Evolutionary conservation across 2,888 invertebrate species (phyloP), one percentile per base, ranked within the genome.

Genomic region (Gymnocheta viridis): DNA sequence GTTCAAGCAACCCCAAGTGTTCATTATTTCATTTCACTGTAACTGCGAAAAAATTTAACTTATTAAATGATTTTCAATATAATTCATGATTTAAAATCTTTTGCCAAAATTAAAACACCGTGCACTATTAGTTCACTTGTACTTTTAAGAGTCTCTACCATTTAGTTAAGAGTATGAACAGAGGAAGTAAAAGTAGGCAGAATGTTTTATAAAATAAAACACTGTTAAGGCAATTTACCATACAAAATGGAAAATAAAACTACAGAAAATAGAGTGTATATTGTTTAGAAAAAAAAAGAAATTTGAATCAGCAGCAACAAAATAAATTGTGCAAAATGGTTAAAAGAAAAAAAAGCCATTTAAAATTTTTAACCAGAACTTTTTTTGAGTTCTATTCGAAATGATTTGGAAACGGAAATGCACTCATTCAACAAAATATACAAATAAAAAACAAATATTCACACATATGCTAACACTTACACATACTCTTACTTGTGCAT

Each of bases 401-500:
- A 79, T 83, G 79, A 83, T 83, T 79, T 79, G 69, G 56, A 83
- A 83, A 83, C 82, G 79, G 79, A 83, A 70, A 51, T 83, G 82
- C 79, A 79, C 74, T 83, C 82, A 70, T 70, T 83, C 79, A 83
- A 74, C 82, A 79, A 79, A 79, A 79, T 79, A 79, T 79, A 66
- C 56, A 79, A 74, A 79, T 47, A 70, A 79, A 83, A 79, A 62
- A 60, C 19, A 74, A 56, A 64, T 56, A n/a, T 64, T 66, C 60
- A 67, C 56, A 70, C 51, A 69, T 41, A 3, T 62, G 60, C 58
- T n/a, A 35, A 32, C 32, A 56, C n/a, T n/a, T 12, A 54, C 44
- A 60, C 9, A 17, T 14, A 27, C 27, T 41, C 14, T 17, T 17
- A 49, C 35, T 35, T 22, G 1, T 1, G 27, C 10, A 58, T 19